Percentiles rank a stretch among this genome's conserved stretches.
Evolutionary conservation across 2,888 invertebrate species (phyloP).

Genomic region (Epistrophe eligans): DNA sequence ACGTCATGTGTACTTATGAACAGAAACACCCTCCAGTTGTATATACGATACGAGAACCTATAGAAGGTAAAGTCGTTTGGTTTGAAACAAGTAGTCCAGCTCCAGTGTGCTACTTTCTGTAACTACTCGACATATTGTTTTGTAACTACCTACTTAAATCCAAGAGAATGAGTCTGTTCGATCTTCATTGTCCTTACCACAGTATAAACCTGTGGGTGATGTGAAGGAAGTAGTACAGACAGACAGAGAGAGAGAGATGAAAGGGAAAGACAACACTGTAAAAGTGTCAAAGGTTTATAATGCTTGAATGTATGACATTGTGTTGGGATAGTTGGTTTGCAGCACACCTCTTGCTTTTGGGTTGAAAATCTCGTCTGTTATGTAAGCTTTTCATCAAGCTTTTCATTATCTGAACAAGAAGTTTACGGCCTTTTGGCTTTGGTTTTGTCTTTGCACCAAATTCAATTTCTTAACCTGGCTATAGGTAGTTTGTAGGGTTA

Average conservation of each 20-base stretch:
- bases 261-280: not conserved
- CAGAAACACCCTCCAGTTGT: not conserved
- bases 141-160: conserved; percentile 33
- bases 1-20: no score
- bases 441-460: not conserved
- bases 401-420: conserved; percentile 5
- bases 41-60: not conserved
- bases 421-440: conserved; percentile 8
- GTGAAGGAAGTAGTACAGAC: not conserved
- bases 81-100: conserved; percentile 22
- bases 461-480: conserved; percentile 1
- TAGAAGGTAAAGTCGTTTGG: conserved; percentile 6
- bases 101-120: conserved; percentile 37
- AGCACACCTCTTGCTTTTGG: not conserved
- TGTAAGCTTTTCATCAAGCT: conserved; percentile 10
- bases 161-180: conserved; percentile 44
- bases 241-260: no score
- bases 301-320: conserved; percentile 11
- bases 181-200: conserved; percentile 56
- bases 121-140: conserved; percentile 34
- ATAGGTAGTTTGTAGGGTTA: not conserved
- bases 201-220: not conserved
- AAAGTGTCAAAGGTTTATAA: conserved; percentile 33
- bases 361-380: not conserved
- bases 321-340: not conserved